These are phyloP conservation scores for Aricia artaxerxes DNA, from an alignment of 2,888 invertebrate genomes.

Conservation along the genomic window DNA sequence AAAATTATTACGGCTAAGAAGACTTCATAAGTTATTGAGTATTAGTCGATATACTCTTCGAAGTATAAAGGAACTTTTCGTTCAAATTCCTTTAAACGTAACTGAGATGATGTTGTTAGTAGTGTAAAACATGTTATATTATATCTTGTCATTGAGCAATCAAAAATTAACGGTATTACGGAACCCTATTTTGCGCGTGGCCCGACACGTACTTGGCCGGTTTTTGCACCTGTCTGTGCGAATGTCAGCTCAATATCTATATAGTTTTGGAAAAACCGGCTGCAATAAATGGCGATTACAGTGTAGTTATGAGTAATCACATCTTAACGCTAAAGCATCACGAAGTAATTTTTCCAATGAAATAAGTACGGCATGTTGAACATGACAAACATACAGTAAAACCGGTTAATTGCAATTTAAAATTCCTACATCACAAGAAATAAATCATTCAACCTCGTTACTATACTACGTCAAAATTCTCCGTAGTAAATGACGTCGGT, in stretches of 20 bases:
- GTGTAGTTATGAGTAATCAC: not conserved
- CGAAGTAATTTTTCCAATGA: not conserved
- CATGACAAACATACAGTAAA: not conserved
- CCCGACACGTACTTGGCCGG: too few relatives aligned
- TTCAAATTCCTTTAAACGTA: too few relatives aligned
- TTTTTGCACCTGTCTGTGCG: too few relatives aligned
- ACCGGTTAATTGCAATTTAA: slow-evolving; percentile 9
- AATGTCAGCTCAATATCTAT: not conserved
- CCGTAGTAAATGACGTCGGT: slow-evolving; percentile 24
- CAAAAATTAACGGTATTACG: too few relatives aligned
- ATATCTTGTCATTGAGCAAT: too few relatives aligned
- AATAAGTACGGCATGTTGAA: not conserved
- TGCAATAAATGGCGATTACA: not conserved
- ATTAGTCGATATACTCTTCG: too few relatives aligned
- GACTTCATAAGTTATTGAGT: too few relatives aligned
- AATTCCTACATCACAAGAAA: slow-evolving; percentile 14
- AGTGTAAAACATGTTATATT: too few relatives aligned
- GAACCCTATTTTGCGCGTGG: too few relatives aligned
- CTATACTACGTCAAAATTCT: not conserved
- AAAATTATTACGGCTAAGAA: too few relatives aligned
- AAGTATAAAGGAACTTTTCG: too few relatives aligned
- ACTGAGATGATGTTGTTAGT: too few relatives aligned
- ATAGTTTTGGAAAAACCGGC: not conserved
- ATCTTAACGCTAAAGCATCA: not conserved
- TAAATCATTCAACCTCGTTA: slow-evolving; percentile 25